Evolutionary conservation across 2,113 vertebrate species (phyloP).

Genomic region (Formicarius rufipectus): DNA sequence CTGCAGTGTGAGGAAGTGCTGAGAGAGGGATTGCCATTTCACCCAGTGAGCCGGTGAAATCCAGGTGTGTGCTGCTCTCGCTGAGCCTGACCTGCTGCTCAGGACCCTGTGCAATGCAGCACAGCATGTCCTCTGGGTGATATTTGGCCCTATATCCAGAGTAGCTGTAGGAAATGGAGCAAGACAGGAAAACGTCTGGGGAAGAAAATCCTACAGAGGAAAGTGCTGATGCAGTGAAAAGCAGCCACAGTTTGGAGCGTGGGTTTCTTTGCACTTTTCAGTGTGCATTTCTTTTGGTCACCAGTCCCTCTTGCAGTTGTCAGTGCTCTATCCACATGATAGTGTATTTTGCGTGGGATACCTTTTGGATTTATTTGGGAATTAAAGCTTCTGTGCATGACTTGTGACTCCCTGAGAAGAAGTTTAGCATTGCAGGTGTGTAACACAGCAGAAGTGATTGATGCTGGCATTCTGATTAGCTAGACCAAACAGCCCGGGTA

Average conservation of each 20-base stretch:
- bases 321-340: not conserved
- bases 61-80: not conserved
- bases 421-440: not conserved
- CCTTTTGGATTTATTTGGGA: not conserved
- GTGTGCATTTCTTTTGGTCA: not conserved
- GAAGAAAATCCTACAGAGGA: not conserved
- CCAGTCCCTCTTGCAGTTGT: not conserved
- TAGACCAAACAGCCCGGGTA: not conserved
- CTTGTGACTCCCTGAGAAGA: not conserved
- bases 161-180: not conserved
- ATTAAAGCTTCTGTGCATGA: not conserved
- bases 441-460: not conserved
- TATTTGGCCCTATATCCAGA: not conserved
- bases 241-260: not conserved
- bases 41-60: not conserved
- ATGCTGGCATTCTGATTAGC: not conserved
- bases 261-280: not conserved
- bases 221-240: not conserved
- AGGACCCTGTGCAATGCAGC: not conserved
- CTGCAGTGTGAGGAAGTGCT: not conserved
- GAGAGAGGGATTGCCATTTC: not conserved
- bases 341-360: not conserved
- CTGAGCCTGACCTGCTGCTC: not conserved
- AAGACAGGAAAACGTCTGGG: not conserved
- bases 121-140: not conserved